Percentiles rank a stretch among this genome's conserved stretches.
Conservation (phyloP, 2,888 invertebrate genomes). For the Carabus problematicus region DNA sequence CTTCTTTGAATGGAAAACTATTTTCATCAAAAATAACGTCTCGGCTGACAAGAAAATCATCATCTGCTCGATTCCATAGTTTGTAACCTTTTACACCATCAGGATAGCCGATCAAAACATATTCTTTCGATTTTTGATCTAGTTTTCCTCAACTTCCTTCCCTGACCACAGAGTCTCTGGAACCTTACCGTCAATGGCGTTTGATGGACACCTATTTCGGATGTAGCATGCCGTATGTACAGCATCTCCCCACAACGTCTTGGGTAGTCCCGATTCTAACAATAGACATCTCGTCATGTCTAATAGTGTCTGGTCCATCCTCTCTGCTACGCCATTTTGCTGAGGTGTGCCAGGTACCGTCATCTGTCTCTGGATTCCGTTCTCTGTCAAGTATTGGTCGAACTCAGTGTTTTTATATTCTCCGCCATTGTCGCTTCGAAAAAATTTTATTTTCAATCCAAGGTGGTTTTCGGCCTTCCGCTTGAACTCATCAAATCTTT, state of each 20-base stretch:
- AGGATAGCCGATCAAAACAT: constrained; percentile 10
- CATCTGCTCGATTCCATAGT: not conserved
- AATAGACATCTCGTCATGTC: constrained; percentile 22
- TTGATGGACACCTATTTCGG: constrained; percentile 5
- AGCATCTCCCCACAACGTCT: not conserved
- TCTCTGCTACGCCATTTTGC: constrained; percentile 17
- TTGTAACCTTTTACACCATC: constrained; percentile 17
- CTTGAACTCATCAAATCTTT: too few species aligned
- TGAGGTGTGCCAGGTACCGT: constrained; percentile 1
- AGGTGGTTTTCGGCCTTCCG: too few species aligned
- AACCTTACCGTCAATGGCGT: constrained; percentile 2
- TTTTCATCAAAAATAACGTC: constrained; percentile 8
- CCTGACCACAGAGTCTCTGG: constrained; percentile 14
- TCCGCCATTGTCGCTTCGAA: too few species aligned
- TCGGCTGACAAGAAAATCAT: constrained; percentile 1
- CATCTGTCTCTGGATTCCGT: too few species aligned
- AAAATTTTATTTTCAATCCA: too few species aligned
- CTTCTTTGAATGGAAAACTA: too few species aligned
- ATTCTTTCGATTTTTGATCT: constrained; percentile 4
- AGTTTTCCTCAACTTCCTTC: constrained; percentile 10
- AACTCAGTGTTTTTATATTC: too few species aligned
- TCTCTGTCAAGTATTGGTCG: too few species aligned
- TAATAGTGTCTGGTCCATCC: constrained; percentile 12
- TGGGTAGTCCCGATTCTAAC: constrained; percentile 9
- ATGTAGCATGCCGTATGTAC: constrained; percentile 7